Evolutionary conservation across 2,888 invertebrate genomes (phyloP), one percentile per base, ranked within the genome.

Genomic region (Apodemia mormo): DNA sequence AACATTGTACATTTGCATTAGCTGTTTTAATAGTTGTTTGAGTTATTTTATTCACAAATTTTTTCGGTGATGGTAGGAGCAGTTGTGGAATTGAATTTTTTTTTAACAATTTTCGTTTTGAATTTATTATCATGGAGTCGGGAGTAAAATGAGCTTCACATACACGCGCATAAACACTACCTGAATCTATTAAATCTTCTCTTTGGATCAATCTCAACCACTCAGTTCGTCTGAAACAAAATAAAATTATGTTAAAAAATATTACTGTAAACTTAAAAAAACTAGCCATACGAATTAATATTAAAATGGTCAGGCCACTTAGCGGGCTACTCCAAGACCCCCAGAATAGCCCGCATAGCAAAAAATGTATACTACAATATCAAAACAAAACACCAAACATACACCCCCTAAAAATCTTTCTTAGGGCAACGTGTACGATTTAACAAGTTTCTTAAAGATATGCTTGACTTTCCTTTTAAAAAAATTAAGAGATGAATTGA

Each of bases 31-130:
- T 66, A 33, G 30, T 61, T 68, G 70, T 12, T 71, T 71, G 71
- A 68, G 54, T 70, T 66, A 33, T 70, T 68, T 71, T 73, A 70
- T 70, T 68, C 37, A 52, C 71, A 71, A 70, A 61, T 64, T 52
- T 68, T 54, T 61, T 67, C 30, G 64, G 64, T 58, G 43, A 33
- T 67, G 74, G 71, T 64, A 74, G 65, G 49, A 73, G 72, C n/a
- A 70, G 68, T 71, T 74, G 52, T 67, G 74, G 73, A 68, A 68
- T 70, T 68, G 74, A 68, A 45, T 73, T 74, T 65, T 9, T 71
- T 74, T 71, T 74, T 69, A 74, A 71, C 66, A 71, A 66, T 64
- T 74, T 74, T 69, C 72, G 70, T 7, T 10, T 70, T 68, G 72
- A 70, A 66, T 70, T 70, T 68, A 65, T 65, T 58, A 37, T 56